Percentiles rank a stretch among this genome's conserved stretches.
These are phyloP conservation scores for Heliconius himera DNA, from an alignment of 1,140 invertebrate species.

Conservation along the genomic window DNA sequence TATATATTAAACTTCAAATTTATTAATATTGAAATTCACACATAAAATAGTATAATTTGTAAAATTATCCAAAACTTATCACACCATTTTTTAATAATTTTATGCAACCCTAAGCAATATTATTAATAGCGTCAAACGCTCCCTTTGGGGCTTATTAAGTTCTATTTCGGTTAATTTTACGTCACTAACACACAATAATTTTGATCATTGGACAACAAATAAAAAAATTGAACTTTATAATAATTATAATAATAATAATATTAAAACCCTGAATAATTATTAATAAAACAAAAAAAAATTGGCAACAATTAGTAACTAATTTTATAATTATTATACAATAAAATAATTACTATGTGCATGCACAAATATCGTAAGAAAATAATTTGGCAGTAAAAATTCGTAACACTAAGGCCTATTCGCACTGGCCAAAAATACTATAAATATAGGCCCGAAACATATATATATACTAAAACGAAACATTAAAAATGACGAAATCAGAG, in stretches of 20 bases:
- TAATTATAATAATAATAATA: constrained; percentile 77
- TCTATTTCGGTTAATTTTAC: constrained; percentile 78
- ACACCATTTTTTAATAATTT: constrained; percentile 80
- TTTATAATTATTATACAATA: constrained; percentile 77
- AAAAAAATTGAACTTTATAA: constrained; percentile 74
- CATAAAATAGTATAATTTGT: constrained; percentile 81
- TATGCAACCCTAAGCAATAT: constrained; percentile 80
- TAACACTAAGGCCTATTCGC: constrained; percentile 78
- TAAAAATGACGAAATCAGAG: constrained; percentile 75
- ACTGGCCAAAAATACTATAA: constrained; percentile 79
- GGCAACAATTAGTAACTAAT: constrained; percentile 80
- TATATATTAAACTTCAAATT: constrained; percentile 60
- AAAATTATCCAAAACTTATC: constrained; percentile 82
- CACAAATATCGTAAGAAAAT: constrained; percentile 81
- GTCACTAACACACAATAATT: constrained; percentile 80
- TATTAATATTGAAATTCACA: constrained; percentile 77
- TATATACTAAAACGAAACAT: constrained; percentile 73
- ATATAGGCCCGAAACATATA: constrained; percentile 75
- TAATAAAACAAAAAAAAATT: constrained; percentile 75
- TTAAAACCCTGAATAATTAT: constrained; percentile 79
- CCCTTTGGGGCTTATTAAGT: constrained; percentile 77
- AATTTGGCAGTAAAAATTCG: constrained; percentile 82
- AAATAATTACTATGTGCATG: constrained; percentile 80
- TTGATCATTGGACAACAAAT: constrained; percentile 80
- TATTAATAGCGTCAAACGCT: constrained; percentile 80